These are phyloP conservation scores for Anoplolepis gracilipes DNA, from an alignment of 1,140 invertebrate species.

Conservation along the genomic window DNA sequence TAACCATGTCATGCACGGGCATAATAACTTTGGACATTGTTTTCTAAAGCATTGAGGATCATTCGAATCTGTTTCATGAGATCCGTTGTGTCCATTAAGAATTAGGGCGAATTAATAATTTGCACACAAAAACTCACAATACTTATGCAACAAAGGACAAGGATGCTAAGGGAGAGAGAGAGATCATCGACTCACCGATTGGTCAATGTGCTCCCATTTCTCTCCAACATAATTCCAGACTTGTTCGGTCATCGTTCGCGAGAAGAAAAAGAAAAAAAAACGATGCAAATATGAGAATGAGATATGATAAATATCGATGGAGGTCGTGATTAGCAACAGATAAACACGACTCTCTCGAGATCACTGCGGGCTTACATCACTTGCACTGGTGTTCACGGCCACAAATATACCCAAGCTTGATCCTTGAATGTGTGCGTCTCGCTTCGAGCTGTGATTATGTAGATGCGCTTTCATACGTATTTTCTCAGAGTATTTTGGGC, in stretches of 20 bases:
- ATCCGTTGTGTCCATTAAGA: not conserved
- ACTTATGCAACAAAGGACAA: constrained; percentile 68
- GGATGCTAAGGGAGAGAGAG: not conserved
- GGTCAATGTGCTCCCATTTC: constrained; percentile 82
- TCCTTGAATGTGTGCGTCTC: constrained; percentile 12
- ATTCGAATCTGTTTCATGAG: not conserved
- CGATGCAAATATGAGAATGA: not conserved
- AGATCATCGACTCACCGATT: constrained; percentile 73
- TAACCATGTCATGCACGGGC: not conserved
- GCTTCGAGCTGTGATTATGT: not conserved
- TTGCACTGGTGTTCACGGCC: constrained; percentile 45
- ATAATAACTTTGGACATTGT: not conserved
- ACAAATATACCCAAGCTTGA: constrained; percentile 65
- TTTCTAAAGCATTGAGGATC: not conserved
- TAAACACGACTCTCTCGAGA: constrained; percentile 67
- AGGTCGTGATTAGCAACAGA: constrained; percentile 20
- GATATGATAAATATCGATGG: constrained; percentile 25
- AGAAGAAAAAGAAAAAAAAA: not conserved
- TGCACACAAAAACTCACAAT: not conserved
- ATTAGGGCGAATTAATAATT: not conserved
- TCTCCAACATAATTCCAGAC: constrained; percentile 77
- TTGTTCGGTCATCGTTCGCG: constrained; percentile 73
- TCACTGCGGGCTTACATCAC: constrained; percentile 74
- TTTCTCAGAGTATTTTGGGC: constrained; percentile 33
- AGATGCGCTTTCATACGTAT: not conserved